Conservation (phyloP, 2,797 vertebrate genomes). For the Masticophis lateralis region DNA sequence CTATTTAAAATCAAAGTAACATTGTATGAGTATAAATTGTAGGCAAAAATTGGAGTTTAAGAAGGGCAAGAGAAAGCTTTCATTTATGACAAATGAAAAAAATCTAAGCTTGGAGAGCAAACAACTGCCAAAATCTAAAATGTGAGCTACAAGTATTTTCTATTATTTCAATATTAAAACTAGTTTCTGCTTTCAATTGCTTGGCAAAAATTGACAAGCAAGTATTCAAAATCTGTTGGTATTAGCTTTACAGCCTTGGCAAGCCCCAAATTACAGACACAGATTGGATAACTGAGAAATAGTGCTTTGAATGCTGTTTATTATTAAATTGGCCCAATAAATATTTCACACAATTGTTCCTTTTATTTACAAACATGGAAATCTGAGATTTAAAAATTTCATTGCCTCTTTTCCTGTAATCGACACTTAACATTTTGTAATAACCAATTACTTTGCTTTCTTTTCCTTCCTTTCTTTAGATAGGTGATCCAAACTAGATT, state of each 20-base stretch:
- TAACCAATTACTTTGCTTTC: constrained; percentile 42
- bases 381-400: constrained; percentile 52
- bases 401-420: neutral
- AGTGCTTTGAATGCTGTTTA: constrained; percentile 10
- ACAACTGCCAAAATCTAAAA: neutral
- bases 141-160: neutral
- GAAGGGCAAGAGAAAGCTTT: neutral
- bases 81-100: neutral
- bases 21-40: neutral
- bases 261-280: accelerated
- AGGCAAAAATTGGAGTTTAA: neutral
- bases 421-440: constrained; percentile 45
- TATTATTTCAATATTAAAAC: neutral
- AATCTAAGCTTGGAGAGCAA: accelerated
- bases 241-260: neutral
- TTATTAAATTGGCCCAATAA: constrained; percentile 45
- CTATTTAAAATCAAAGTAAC: neutral
- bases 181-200: neutral
- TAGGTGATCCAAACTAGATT: constrained; percentile 30
- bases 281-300: neutral
- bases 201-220: neutral
- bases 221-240: neutral
- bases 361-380: constrained; percentile 48
- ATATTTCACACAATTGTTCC: constrained; percentile 53
- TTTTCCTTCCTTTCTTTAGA: neutral